A percentile compares a stretch with the other conserved stretches of the same genome.
Conservation (phyloP, 2,888 invertebrate species). For the Gryllus longicercus region DNA sequence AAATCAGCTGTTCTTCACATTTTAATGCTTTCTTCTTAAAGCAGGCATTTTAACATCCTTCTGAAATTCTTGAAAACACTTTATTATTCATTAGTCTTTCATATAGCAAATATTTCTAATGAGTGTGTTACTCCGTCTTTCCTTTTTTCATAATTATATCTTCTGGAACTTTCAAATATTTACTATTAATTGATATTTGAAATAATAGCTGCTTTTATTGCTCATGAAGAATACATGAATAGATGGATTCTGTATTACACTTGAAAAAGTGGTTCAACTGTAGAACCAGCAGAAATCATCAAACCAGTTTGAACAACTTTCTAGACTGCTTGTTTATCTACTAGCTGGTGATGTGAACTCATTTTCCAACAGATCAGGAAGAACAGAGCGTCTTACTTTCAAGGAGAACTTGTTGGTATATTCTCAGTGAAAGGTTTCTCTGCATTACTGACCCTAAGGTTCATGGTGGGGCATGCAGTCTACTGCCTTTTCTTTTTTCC, state of each 20-base stretch:
- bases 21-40: background rate
- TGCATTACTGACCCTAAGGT: background rate
- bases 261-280: no score
- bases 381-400: constrained; percentile 7
- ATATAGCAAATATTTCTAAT: no score
- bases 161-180: no score
- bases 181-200: no score
- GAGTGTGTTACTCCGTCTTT: no score
- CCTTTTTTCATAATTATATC: no score
- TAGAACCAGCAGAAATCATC: background rate
- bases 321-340: background rate
- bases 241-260: no score
- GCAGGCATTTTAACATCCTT: no score
- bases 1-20: background rate
- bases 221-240: no score
- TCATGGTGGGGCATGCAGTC: background rate
- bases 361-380: background rate
- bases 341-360: background rate
- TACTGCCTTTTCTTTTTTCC: background rate
- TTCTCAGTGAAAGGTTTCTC: background rate
- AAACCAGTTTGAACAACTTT: constrained; percentile 1
- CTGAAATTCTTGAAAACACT: no score
- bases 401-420: background rate
- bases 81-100: no score
- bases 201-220: no score